These are phyloP conservation scores for Hyles vespertilio DNA, from an alignment of 1,140 invertebrate species.

Conservation along the genomic window DNA sequence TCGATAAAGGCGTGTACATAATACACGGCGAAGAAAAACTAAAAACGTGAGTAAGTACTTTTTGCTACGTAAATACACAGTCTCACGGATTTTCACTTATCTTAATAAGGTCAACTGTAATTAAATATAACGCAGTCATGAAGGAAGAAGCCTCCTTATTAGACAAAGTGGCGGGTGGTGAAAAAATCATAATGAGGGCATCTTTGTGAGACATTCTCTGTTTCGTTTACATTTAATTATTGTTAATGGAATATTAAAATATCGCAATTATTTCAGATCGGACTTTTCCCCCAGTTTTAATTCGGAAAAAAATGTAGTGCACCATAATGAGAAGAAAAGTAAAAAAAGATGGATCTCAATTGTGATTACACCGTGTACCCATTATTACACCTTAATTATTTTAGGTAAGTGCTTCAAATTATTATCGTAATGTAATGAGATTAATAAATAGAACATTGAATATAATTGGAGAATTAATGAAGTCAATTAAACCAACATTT, in stretches of 20 bases:
- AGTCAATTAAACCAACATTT: too few relatives aligned
- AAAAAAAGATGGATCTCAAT: slow-evolving; percentile 24
- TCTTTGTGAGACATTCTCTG: slow-evolving; percentile 8
- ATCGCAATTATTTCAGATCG: slow-evolving; percentile 4
- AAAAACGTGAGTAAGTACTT: slow-evolving; percentile 54
- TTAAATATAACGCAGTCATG: slow-evolving; percentile 30
- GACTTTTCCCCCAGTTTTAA: slow-evolving; percentile 11
- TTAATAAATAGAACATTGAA: too few relatives aligned
- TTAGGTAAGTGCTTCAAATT: slow-evolving; percentile 39
- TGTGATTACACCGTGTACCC: slow-evolving; percentile 24
- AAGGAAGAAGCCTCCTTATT: slow-evolving; percentile 50
- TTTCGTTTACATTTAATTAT: background rate
- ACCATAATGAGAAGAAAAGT: slow-evolving; percentile 22
- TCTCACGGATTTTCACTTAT: slow-evolving; percentile 10
- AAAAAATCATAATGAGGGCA: slow-evolving; percentile 15
- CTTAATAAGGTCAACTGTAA: slow-evolving; percentile 13
- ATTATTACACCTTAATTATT: slow-evolving; percentile 39
- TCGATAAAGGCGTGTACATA: slow-evolving; percentile 35
- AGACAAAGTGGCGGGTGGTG: slow-evolving; percentile 22
- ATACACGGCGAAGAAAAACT: slow-evolving; percentile 30
- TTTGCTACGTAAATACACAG: slow-evolving; percentile 23
- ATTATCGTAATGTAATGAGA: background rate
- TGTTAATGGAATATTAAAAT: slow-evolving; percentile 1
- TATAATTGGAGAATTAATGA: too few relatives aligned
- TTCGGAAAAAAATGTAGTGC: slow-evolving; percentile 24